These are phyloP conservation scores for Myzus persicae DNA, from an alignment of 1,140 invertebrate species.

Conservation along the genomic window DNA sequence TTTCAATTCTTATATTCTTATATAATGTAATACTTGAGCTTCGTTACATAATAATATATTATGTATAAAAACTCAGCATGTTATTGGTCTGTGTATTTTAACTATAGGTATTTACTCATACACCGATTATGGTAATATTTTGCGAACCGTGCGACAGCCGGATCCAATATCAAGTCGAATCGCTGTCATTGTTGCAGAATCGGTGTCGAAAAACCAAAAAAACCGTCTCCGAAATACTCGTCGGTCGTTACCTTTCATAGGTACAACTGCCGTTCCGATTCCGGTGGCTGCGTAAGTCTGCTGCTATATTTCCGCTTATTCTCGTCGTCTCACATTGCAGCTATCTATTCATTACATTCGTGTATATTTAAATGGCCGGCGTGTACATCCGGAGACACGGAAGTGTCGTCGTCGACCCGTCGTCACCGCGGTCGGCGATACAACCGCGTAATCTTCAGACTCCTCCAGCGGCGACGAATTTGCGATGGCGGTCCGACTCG, in stretches of 20 bases:
- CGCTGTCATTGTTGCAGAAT: background rate
- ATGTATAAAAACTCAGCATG: background rate
- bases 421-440: background rate
- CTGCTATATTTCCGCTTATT: background rate
- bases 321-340: background rate
- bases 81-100: background rate
- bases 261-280: background rate
- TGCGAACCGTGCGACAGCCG: background rate
- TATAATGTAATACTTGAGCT: background rate
- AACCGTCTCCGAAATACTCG: background rate
- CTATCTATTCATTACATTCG: background rate
- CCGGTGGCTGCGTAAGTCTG: background rate
- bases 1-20: background rate
- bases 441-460: background rate
- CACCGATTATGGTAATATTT: slow-evolving; percentile 11
- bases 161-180: background rate
- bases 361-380: background rate
- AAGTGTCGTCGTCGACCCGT: background rate
- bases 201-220: background rate
- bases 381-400: background rate
- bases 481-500: slow-evolving; percentile 20
- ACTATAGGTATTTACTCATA: background rate
- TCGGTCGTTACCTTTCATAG: background rate
- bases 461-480: background rate
- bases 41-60: background rate